Conservation (phyloP, 37 sponge, comb jelly and placozoan species). For the Ephydatia muelleri region DNA sequence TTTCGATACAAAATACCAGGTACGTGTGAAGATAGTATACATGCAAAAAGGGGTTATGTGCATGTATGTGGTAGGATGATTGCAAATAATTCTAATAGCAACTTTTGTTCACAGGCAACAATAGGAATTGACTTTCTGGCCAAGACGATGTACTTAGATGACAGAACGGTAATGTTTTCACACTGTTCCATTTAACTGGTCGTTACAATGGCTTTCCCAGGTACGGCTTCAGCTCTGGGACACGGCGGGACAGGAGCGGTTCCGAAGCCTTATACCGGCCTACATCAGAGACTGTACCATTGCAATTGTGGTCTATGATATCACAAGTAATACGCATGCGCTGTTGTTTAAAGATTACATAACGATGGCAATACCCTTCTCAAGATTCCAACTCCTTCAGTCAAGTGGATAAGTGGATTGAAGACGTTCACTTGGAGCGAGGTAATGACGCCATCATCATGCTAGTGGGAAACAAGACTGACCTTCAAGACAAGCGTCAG, state of each 20-base stretch:
- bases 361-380: neutral
- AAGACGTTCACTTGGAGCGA: conserved; percentile 82
- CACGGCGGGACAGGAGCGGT: conserved; percentile 91
- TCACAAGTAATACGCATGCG: conserved; percentile 62
- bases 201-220: conserved; percentile 2
- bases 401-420: conserved; percentile 83
- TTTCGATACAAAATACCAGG: conserved; percentile 87
- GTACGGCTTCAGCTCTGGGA: conserved; percentile 86
- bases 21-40: conserved; percentile 1
- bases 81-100: neutral
- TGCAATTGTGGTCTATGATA: conserved; percentile 91
- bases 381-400: conserved; percentile 75
- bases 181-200: too few relatives aligned
- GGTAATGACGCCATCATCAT: conserved; percentile 86
- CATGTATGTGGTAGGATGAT: neutral
- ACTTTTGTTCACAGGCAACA: conserved; percentile 58
- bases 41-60: neutral
- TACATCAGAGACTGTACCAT: conserved; percentile 89
- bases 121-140: conserved; percentile 89
- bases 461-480: conserved; percentile 91
- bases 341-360: neutral
- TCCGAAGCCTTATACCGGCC: conserved; percentile 82
- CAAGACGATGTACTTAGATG: conserved; percentile 88
- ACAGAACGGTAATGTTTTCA: conserved; percentile 65
- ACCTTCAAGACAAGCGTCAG: conserved; percentile 82